Evolutionary conservation across 2,797 vertebrate genomes (phyloP).

Genomic region (Myiotriccus ornatus): DNA sequence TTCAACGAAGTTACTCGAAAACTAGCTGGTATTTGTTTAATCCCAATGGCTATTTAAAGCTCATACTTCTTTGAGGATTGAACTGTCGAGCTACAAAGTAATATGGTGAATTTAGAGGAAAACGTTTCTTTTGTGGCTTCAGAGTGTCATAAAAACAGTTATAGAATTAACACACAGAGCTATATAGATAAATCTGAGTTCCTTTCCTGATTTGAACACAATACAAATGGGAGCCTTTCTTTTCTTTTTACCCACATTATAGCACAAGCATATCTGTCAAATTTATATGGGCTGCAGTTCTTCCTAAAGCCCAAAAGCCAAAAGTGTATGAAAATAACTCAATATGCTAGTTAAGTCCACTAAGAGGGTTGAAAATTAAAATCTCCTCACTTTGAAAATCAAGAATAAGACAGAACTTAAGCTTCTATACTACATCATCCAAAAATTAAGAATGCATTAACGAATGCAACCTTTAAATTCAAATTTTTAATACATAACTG

Average conservation of each 20-base stretch:
- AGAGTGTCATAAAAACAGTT: background rate
- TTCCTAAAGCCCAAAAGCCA: background rate
- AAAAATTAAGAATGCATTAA: background rate
- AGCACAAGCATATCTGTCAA: background rate
- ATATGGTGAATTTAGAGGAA: background rate
- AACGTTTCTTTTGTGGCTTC: background rate
- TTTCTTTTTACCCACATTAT: background rate
- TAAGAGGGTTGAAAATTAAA: constrained; percentile 9
- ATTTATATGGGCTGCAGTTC: background rate
- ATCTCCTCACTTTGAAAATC: background rate
- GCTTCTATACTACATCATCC: background rate
- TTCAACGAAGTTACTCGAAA: background rate
- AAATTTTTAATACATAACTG: background rate
- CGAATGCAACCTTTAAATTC: background rate
- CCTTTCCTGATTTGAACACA: background rate
- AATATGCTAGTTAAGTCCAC: background rate
- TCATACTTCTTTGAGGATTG: background rate
- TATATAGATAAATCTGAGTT: background rate
- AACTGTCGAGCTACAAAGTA: background rate
- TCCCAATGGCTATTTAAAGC: background rate
- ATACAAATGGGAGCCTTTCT: background rate
- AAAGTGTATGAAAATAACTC: background rate
- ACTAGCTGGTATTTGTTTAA: background rate
- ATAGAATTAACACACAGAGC: background rate
- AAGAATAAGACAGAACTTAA: background rate